Evolutionary conservation across 2,113 vertebrate species (phyloP), one percentile per base, ranked within the genome.

Genomic region (Drymodes brunneopygia): DNA sequence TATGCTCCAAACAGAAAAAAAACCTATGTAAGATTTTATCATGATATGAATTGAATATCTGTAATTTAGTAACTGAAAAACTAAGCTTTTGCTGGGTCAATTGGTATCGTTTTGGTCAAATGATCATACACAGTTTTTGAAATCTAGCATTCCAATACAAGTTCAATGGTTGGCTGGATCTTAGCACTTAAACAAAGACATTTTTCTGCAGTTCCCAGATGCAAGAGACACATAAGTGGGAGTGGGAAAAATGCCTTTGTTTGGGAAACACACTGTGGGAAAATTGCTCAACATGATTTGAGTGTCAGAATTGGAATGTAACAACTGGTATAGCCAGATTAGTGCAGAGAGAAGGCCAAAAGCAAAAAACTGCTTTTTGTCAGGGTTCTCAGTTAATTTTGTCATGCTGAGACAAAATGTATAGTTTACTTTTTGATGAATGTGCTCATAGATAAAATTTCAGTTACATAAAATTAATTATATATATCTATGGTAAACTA

Each of bases 211-310:
- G 64, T 79, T 89, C 81, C 48, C 61, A 94, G 60, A 81, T 95
- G 36, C 73, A 89, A 69, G 40, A 95, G 31, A 71, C 29, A 40
- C 25, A 6, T 36, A 47, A 96, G 91, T 88, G 82, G 86, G 88
- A 96, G 95, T 88, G 38, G 64, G 60, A 70, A 89, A 91, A 92
- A 88, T 64, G 91, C 51, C 75, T 86, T 91, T 92, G 91, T 91
- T 95, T 97, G 69, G 86, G 56, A 94, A 95, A 81, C 24, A 81
- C 13, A 40, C 73, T 79, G 86, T 95, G 89, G 89, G 94, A 97
- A 94, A 95, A 92, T 94, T 91, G 38, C 73, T 92, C 28, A 75
- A 95, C 11, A 3, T 25, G 56, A 91, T 71, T 79, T 75, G 35
- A 91, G 48, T 65, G 83, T 94, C 81, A 84, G 88, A 91, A 88